phyloP scores from a whole-genome alignment of 2,797 vertebrate species.

The Xenentodon cancila region DNA sequence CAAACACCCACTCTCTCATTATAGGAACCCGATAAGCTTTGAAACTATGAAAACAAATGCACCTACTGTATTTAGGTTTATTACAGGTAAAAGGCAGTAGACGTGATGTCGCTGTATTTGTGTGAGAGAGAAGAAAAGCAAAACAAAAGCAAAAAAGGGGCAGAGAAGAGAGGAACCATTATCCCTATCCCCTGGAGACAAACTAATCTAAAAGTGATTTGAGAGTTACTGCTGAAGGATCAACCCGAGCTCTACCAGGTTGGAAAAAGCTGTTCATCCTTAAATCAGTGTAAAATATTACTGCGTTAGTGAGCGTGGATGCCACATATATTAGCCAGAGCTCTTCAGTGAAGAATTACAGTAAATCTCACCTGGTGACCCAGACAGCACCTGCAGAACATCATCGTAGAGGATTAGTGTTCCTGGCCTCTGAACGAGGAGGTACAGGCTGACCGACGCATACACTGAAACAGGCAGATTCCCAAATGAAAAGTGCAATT shows the following conservation, averaged over 20 bases:
- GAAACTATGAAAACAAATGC: not conserved
- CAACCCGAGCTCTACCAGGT: not conserved
- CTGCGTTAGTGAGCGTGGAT: too few species aligned
- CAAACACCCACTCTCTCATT: constrained; percentile 2
- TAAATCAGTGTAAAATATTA: too few species aligned
- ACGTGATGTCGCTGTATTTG: constrained; percentile 8
- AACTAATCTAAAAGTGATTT: not conserved
- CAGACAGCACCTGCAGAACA: constrained; percentile 92
- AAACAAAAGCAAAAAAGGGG: not conserved
- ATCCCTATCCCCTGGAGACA: not conserved
- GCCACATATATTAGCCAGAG: not conserved
- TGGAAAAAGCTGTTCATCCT: too few species aligned
- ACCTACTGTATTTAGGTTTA: not conserved
- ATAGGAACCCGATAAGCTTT: not conserved
- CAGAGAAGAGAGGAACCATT: not conserved
- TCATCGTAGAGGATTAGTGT: constrained; percentile 97
- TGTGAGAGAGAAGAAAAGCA: not conserved
- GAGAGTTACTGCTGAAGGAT: not conserved
- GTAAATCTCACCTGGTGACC: constrained; percentile 87
- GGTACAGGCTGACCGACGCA: constrained; percentile 92
- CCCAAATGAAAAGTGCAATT: not conserved
- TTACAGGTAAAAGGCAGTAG: not conserved
- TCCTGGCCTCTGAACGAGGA: constrained; percentile 92
- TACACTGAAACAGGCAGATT: constrained; percentile 82
- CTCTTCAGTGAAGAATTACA: not conserved